Evolutionary conservation across 2,797 vertebrate genomes (phyloP).

Genomic region (Austrolebias charrua): DNA sequence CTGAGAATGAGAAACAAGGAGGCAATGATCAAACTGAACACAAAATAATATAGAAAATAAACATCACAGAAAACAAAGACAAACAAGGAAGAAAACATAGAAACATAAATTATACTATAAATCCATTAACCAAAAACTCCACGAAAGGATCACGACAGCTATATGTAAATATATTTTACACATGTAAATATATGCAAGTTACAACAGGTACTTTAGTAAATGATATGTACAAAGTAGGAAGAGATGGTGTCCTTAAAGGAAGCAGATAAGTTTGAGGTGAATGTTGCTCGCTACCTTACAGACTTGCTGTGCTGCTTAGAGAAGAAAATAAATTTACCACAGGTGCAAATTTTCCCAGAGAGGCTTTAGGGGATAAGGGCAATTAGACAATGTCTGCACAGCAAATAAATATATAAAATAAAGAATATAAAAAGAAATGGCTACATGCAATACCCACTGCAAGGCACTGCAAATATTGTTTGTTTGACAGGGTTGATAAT

Average conservation of each 20-base stretch:
- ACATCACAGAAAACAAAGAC: too few relatives aligned
- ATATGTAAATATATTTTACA: too few relatives aligned
- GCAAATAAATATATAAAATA: constrained; percentile 22
- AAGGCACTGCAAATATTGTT: background rate
- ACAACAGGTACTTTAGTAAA: background rate
- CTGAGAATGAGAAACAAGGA: too few relatives aligned
- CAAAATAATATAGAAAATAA: too few relatives aligned
- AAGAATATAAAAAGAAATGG: constrained; percentile 9
- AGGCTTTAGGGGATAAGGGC: constrained; percentile 53
- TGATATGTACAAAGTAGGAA: background rate
- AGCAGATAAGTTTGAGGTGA: constrained; percentile 43
- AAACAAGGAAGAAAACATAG: too few relatives aligned
- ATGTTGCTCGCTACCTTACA: constrained; percentile 52
- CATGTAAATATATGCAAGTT: background rate
- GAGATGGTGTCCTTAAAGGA: constrained; percentile 19
- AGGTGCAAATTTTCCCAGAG: constrained; percentile 69
- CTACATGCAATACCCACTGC: background rate
- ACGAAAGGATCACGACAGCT: too few relatives aligned
- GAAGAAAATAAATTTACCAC: constrained; percentile 64
- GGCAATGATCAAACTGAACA: too few relatives aligned
- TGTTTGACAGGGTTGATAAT: background rate
- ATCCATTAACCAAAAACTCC: too few relatives aligned
- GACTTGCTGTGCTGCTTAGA: constrained; percentile 60
- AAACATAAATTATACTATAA: too few relatives aligned
- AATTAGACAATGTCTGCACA: constrained; percentile 11